phyloP scores from a whole-genome alignment of 1,140 invertebrate species.

The Mamestra configurata region DNA sequence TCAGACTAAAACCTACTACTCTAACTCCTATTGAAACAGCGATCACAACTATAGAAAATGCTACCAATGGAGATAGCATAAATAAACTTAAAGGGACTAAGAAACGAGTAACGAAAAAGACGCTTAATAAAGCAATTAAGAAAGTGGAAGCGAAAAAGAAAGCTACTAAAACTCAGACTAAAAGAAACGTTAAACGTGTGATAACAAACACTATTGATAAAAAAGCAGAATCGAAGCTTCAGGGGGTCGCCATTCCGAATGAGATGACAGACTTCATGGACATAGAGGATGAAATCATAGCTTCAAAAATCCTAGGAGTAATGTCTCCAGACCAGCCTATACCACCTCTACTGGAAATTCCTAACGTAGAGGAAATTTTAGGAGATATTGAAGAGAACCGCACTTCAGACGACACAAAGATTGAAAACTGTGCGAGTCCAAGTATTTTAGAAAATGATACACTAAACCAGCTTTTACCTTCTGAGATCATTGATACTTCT shows the following conservation, averaged over 20 bases:
- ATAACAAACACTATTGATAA: neutral
- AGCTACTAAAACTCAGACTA: slow-evolving; percentile 40
- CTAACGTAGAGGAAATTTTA: slow-evolving; percentile 19
- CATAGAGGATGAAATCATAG: slow-evolving; percentile 12
- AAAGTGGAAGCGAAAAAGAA: slow-evolving; percentile 27
- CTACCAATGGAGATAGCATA: neutral
- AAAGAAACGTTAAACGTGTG: neutral
- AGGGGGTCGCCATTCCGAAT: neutral
- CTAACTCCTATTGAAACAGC: neutral
- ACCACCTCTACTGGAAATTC: slow-evolving; percentile 10
- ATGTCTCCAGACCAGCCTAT: neutral
- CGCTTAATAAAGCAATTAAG: slow-evolving; percentile 19
- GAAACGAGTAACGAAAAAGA: slow-evolving; percentile 22
- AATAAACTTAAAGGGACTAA: neutral
- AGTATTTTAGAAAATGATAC: slow-evolving; percentile 10
- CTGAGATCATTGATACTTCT: neutral
- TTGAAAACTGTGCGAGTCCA: slow-evolving; percentile 14
- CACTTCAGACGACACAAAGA: neutral
- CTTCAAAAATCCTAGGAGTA: neutral
- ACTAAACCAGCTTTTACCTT: neutral
- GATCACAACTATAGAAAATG: neutral
- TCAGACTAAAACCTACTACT: slow-evolving; percentile 42
- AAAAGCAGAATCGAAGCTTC: neutral
- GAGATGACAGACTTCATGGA: neutral
- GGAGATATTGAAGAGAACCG: neutral